Base-by-base conservation (phyloP, 2,888 invertebrate genomes). In the Macaria liturata region DNA sequence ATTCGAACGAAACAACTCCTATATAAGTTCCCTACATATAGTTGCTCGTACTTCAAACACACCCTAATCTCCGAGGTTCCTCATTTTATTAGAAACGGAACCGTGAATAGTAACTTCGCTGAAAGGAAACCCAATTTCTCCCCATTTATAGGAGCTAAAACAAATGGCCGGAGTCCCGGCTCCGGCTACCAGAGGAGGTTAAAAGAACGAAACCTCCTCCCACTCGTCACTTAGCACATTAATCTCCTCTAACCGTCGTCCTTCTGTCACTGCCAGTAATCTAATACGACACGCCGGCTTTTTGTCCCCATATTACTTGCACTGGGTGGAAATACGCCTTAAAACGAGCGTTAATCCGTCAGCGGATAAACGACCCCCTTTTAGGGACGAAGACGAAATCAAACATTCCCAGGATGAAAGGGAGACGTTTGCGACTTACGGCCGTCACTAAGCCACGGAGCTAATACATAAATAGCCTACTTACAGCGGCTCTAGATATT, bases 261-360 rank as follows among this genome's bases (percentile, higher is more conserved):
- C 84, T 86, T 87, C 88, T 85, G 88, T 88, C 91, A 87, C 83
- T 79, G 85, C 78, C 86, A 81, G 83, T 91, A 91, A 91, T 91
- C 89, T 88, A 89, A 91, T 90, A 88, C 87, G 90, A 88, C 89
- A 89, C 87, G 87, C 88, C 81, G 84, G 81, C 87, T 91, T 91
- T 90, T 88, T 88, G 86, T 86, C 80, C 84, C 86, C 80, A 79
- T 83, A 88, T 86, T 87, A 86, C 84, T 80, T 76, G 83, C 80
- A 83, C 80, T 85, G 76, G 72, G 78, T 76, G 76, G 82, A 80
- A 86, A 86, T 86, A 81, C 82, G 82, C 75, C 83, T 80, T 81
- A 80, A 81, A 88, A 84, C 78, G 81, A 73, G 71, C 79, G 76
- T 80, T 86, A 85, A 87, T 88, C 81, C 81, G 75, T 82, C 81